Base-by-base conservation (phyloP, 2,797 vertebrate genomes). In the Eremophila alpestris region DNA sequence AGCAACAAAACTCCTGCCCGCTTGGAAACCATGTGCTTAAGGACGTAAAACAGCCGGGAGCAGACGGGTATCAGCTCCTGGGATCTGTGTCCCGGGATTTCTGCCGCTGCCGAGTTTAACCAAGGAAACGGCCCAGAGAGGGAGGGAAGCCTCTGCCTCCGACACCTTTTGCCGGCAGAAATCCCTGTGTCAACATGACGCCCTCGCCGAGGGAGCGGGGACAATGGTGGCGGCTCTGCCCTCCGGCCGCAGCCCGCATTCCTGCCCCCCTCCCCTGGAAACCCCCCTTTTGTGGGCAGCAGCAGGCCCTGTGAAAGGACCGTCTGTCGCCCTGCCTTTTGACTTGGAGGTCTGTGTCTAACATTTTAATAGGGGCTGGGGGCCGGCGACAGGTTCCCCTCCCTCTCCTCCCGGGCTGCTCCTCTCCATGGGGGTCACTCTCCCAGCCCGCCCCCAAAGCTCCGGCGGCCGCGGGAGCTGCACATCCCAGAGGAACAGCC, bases 191-290 rank as follows among this genome's bases (percentile, higher is more conserved):
- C 97, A 96, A 95, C 95, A 96, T 76, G 87, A 89, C 92, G 93
- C 91, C 88, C 92, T 94, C 48, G 77, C 76, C 77, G 82, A 94
- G 91, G 88, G 56, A 88, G 63, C 41, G 2, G 74, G 83, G 95
- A 97, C 96, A 97, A 97, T 95, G 85, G 91, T 59, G 84, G 49
- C 67, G 84, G 89, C 90, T 69, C 88, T 92, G 90, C 90, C 93
- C 96, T 94, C 82, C 64, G 83, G 93, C 93, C 75, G 85, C 90
- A 82, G 90, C 88, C 48, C 27, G 32, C 96, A 97, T 97, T 97
- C 97, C 94, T 97, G 89, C 83, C 58, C 90, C 46, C 81, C 83
- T 88, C 94, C 95, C 97, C 93, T 96, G 94, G 97, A 97, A 96
- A 97, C 97, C 94, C 94, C 73, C 90, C 85, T 89, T 92, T 96